Conservation (phyloP, 2,888 invertebrate species). For the Platycheirus rosarum region DNA sequence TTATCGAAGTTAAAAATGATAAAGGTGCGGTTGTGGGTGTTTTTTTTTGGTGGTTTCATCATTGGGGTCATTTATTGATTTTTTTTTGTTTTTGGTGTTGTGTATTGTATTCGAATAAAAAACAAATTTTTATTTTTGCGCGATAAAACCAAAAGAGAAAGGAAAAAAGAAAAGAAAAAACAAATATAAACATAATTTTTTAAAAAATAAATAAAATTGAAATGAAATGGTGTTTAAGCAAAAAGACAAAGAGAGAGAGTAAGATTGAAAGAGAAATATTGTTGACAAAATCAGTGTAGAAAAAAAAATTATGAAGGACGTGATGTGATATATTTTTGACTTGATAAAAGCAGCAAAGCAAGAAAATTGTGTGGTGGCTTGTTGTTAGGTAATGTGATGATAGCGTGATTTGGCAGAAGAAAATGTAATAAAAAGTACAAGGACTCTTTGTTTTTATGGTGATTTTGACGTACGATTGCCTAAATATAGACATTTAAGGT, state of each 20-base stretch:
- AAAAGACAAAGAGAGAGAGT: slow-evolving; percentile 13
- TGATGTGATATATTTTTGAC: slow-evolving; percentile 20
- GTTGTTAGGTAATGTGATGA: slow-evolving; percentile 35
- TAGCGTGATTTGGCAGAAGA: slow-evolving; percentile 29
- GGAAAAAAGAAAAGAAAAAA: slow-evolving; percentile 61
- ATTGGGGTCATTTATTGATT: slow-evolving; percentile 59
- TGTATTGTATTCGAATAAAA: slow-evolving; percentile 24
- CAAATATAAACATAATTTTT: slow-evolving; percentile 52
- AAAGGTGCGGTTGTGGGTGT: slow-evolving; percentile 52
- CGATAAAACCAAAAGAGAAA: slow-evolving; percentile 73
- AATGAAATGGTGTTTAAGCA: slow-evolving; percentile 28
- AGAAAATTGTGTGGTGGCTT: slow-evolving; percentile 1
- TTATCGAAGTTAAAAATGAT: slow-evolving; percentile 52
- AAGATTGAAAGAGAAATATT: slow-evolving; percentile 23
- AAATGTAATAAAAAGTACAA: slow-evolving; percentile 3
- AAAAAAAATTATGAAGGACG: slow-evolving; percentile 31
- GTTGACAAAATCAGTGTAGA: slow-evolving; percentile 21
- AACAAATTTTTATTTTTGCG: slow-evolving; percentile 49
- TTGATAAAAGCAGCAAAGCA: slow-evolving; percentile 23
- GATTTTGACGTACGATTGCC: slow-evolving; percentile 31
- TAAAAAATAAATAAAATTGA: slow-evolving; percentile 71
- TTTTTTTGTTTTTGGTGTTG: slow-evolving; percentile 45
- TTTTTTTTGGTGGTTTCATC: slow-evolving; percentile 44
- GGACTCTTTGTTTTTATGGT: slow-evolving; percentile 8
- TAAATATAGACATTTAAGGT: slow-evolving; percentile 33